These are phyloP conservation scores for Spisula solida DNA, from an alignment of 2,888 invertebrate genomes.

Conservation along the genomic window DNA sequence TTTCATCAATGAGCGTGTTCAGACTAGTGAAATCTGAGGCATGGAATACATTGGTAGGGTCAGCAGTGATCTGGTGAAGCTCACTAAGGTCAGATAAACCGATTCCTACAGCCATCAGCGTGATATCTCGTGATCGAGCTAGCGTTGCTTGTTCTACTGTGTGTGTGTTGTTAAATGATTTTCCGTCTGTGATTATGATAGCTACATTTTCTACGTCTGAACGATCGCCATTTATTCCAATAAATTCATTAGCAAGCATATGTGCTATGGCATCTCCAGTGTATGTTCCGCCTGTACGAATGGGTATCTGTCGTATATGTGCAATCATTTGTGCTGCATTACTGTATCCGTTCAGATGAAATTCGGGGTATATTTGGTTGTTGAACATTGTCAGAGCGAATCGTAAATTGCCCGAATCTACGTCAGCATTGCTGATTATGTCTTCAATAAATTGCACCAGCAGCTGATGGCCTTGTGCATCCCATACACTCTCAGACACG, in stretches of 20 bases:
- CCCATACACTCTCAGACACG: conserved; percentile 39
- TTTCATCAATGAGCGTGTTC: not conserved
- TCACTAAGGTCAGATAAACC: not conserved
- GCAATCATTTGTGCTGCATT: not conserved
- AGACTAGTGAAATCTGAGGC: not conserved
- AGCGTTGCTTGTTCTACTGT: conserved; percentile 12
- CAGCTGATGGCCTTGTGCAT: not conserved
- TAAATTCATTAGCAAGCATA: not conserved
- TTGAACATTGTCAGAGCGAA: conserved; percentile 32
- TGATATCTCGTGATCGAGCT: not conserved
- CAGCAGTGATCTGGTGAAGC: conserved; percentile 8
- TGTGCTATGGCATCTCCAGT: conserved; percentile 33
- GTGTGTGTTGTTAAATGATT: not conserved
- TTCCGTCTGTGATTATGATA: conserved; percentile 22
- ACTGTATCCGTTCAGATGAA: not conserved
- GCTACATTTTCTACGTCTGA: conserved; percentile 16
- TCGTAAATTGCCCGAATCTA: conserved; percentile 2
- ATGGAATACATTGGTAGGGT: conserved; percentile 22
- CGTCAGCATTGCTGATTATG: conserved; percentile 13
- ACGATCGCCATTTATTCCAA: not conserved
- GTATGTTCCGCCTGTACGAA: conserved; percentile 22
- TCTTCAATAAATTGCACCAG: not conserved
- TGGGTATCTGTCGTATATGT: not conserved
- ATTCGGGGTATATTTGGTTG: conserved; percentile 16
- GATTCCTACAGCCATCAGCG: conserved; percentile 25